Evolutionary conservation across 2,797 vertebrate genomes (phyloP).

Genomic region (Eulemur mongoz): DNA sequence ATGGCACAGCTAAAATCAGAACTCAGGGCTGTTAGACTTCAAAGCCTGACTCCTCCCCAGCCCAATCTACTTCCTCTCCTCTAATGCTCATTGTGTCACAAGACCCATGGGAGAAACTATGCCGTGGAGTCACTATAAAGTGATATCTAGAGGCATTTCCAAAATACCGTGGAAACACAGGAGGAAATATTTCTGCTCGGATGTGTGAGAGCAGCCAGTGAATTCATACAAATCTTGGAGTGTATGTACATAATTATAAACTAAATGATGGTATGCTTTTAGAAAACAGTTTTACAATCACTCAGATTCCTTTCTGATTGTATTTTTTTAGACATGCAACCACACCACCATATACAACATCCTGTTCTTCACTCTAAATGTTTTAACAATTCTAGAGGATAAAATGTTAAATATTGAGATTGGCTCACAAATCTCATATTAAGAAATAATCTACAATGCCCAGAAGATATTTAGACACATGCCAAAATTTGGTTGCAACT

Average conservation of each 20-base stretch:
- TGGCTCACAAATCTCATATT: neutral
- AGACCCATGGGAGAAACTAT: neutral
- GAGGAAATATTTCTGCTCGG: neutral
- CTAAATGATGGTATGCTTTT: neutral
- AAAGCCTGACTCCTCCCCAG: fast-evolving
- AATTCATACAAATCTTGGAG: neutral
- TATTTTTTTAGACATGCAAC: neutral
- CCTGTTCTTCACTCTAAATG: neutral
- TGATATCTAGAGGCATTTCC: neutral
- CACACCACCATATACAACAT: neutral
- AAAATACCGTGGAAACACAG: neutral
- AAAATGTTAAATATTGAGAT: neutral
- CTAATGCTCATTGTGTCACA: neutral
- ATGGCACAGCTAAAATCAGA: neutral
- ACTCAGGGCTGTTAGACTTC: neutral
- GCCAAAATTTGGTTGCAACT: neutral
- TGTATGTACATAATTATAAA: neutral
- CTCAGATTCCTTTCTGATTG: neutral
- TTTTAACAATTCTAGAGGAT: neutral
- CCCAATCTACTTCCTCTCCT: fast-evolving
- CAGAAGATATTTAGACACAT: neutral
- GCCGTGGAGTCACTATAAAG: fast-evolving
- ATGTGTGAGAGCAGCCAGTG: neutral
- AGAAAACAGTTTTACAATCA: neutral
- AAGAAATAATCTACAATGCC: neutral